Conservation (phyloP, 2,888 invertebrate species). For the Cybosia mesomella region DNA sequence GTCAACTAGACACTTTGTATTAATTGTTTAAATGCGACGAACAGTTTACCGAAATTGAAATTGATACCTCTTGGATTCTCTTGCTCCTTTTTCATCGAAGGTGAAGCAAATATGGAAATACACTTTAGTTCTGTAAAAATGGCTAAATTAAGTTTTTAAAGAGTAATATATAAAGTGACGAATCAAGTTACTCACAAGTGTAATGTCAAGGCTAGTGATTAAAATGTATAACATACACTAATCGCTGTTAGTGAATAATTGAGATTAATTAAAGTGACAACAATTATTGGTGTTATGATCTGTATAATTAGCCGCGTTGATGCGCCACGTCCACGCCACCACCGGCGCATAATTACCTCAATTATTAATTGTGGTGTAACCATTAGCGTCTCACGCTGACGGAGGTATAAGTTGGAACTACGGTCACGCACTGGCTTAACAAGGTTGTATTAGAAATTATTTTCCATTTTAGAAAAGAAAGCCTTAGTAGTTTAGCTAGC, state of each 20-base stretch:
- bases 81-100: too few species aligned
- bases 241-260: neutral
- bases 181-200: neutral
- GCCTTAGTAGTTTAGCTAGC: too few species aligned
- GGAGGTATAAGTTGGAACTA: neutral
- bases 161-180: too few species aligned
- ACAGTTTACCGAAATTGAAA: too few species aligned
- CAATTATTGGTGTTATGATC: slow-evolving; percentile 31
- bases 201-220: neutral
- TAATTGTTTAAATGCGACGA: too few species aligned
- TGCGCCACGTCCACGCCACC: neutral
- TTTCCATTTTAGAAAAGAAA: neutral
- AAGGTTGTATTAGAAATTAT: neutral
- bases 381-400: neutral
- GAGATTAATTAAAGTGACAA: slow-evolving; percentile 27
- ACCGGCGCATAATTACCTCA: slow-evolving; percentile 44
- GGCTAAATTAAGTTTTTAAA: too few species aligned
- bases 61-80: too few species aligned
- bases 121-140: too few species aligned
- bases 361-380: slow-evolving; percentile 21
- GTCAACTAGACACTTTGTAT: too few species aligned
- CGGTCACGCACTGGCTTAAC: neutral
- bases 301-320: slow-evolving; percentile 32
- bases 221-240: neutral
- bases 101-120: too few species aligned